Base-by-base conservation (phyloP, 1,140 invertebrate species). In the Hormaphis cornu region DNA sequence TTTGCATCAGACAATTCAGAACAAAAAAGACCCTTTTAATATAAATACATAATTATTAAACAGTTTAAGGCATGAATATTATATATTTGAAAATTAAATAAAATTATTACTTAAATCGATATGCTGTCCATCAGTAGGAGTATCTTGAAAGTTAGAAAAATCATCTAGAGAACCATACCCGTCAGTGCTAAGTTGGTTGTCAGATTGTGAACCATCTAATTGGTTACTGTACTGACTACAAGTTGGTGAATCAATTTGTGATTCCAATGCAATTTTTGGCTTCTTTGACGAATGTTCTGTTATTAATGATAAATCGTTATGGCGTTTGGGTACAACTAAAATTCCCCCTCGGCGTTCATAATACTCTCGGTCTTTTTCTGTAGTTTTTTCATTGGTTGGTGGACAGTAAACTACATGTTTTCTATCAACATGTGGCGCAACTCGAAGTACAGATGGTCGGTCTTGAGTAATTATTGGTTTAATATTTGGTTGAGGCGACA, bases 391-490 rank as follows among this genome's bases (percentile, higher is more conserved):
- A 30, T 50, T 9, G 12, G 16, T 28, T 12, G n/a, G 33, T 5
- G 33, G 33, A 56, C n/a, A 30, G 3, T 54, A 54, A 53, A 69
- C 66, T 18, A 56, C 26, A 5, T 58, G 44, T 33, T 66, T 35
- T 24, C 70, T 28, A 26, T 53, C 10, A 37, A 54, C 14, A 3
- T 46, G 42, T 16, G 70, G 70, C 0, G 70, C 70, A 3, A 71
- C 50, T 42, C 59, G 18, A 18, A 71, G 48, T 28, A 71, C 70
- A 37, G 70, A 66, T 5, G 70, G 70, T 10, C 70, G 24, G 40
- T 71, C 54, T 54, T 71, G 70, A 46, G 28, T 44, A 16, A 50
- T 18, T 18, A 44, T 12, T 33, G 46, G 59, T 3, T 35, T 40
- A n/a, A 28, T 4, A 35, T 35, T 37, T 1, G 69, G 33, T 14